Percentiles rank a stretch among this genome's conserved stretches.
Evolutionary conservation across 2,797 vertebrate genomes (phyloP).

Genomic region (Coranthus polyacanthus): DNA sequence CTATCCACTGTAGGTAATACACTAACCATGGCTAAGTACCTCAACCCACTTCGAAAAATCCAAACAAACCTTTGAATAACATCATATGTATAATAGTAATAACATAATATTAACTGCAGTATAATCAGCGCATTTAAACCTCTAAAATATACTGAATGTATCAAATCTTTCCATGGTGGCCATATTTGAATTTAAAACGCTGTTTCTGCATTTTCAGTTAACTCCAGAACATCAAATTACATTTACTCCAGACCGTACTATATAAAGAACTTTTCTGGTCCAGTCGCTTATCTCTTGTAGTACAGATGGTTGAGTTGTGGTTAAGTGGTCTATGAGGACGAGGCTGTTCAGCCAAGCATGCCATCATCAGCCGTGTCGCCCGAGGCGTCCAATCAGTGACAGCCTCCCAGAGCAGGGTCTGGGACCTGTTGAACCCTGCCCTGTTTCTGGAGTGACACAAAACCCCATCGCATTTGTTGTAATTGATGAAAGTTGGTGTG

Average conservation of each 20-base stretch:
- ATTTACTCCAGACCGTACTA: neutral
- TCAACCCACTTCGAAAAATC: no score
- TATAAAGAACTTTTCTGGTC: neutral
- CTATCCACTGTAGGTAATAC: no score
- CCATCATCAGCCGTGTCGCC: conserved; percentile 74
- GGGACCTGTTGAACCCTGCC: neutral
- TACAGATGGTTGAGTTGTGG: conserved; percentile 20
- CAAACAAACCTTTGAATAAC: no score
- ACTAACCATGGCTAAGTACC: no score
- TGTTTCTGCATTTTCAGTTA: neutral
- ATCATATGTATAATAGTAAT: no score
- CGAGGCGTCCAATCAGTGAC: conserved; percentile 78
- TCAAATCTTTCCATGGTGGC: no score
- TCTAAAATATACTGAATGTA: no score
- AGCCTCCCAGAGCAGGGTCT: conserved; percentile 55
- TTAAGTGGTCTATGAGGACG: conserved; percentile 53
- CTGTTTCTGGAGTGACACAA: conserved; percentile 59
- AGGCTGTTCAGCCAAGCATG: conserved; percentile 73
- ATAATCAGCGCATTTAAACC: no score
- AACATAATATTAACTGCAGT: no score
- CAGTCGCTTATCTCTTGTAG: neutral
- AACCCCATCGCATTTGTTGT: conserved; percentile 25
- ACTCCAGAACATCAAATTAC: neutral
- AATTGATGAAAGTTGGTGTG: conserved; percentile 4
- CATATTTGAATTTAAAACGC: no score